phyloP scores from a whole-genome alignment of 2,888 invertebrate species.

The Keiferia lycopersicella region DNA sequence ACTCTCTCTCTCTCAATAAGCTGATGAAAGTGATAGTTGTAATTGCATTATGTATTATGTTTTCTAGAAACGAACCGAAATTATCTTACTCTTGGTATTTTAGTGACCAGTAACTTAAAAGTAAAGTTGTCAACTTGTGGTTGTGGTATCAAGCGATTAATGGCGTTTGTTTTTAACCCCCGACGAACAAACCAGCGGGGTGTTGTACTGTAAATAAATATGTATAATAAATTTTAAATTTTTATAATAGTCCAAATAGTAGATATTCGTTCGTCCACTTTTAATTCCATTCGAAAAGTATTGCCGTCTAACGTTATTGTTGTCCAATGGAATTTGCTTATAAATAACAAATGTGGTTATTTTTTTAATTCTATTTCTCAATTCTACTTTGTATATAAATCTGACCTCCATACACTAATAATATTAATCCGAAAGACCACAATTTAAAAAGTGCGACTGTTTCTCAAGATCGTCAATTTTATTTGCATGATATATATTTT shows the following conservation, averaged over 20 bases:
- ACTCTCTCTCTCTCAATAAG: too few species aligned
- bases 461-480: neutral
- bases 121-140: neutral
- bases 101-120: neutral
- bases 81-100: neutral
- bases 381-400: slow-evolving; percentile 31
- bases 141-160: slow-evolving; percentile 21
- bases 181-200: too few species aligned
- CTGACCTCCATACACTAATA: slow-evolving; percentile 20
- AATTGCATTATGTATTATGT: too few species aligned
- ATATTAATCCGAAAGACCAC: neutral
- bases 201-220: slow-evolving; percentile 57
- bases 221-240: slow-evolving; percentile 65
- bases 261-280: slow-evolving; percentile 77
- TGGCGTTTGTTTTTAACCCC: slow-evolving; percentile 63
- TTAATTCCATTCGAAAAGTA: slow-evolving; percentile 72
- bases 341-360: slow-evolving; percentile 53
- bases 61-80: neutral
- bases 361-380: slow-evolving; percentile 52
- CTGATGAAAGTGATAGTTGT: neutral
- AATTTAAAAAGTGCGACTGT: neutral
- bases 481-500: neutral
- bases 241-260: slow-evolving; percentile 69
- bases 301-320: slow-evolving; percentile 73
- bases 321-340: slow-evolving; percentile 68